Evolutionary conservation across 2,888 invertebrate species (phyloP).

Genomic region (Diarsia mendica): DNA sequence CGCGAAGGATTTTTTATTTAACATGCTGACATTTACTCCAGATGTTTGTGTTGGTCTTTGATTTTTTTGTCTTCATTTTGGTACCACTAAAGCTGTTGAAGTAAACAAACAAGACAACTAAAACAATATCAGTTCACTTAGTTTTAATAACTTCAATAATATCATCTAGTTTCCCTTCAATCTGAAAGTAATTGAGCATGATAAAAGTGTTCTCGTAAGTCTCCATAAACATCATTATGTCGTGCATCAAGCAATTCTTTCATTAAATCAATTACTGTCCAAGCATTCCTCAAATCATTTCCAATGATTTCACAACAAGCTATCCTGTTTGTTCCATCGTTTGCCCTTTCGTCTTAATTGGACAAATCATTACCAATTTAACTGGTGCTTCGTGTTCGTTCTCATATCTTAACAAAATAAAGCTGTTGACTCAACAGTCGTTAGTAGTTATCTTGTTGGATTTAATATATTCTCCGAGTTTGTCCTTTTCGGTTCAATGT

Average conservation of each 20-base stretch:
- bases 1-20: not conserved
- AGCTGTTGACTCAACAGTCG: conserved; percentile 72
- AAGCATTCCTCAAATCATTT: conserved; percentile 67
- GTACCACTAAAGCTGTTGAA: not conserved
- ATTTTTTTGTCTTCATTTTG: not conserved
- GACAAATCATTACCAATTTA: conserved; percentile 86
- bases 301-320: conserved; percentile 77
- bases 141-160: conserved; percentile 7
- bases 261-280: conserved; percentile 62
- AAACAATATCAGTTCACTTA: not conserved
- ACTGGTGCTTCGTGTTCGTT: conserved; percentile 68
- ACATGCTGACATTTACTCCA: not conserved
- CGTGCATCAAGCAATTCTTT: conserved; percentile 60
- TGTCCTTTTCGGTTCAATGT: conserved; percentile 41
- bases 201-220: conserved; percentile 46
- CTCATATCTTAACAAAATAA: conserved; percentile 81
- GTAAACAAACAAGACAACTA: not conserved
- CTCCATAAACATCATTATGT: conserved; percentile 49
- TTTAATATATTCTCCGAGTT: conserved; percentile 49
- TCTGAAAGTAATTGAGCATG: conserved; percentile 31
- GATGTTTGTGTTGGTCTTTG: not conserved
- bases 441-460: conserved; percentile 65
- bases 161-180: conserved; percentile 5
- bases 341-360: conserved; percentile 84
- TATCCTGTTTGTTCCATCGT: conserved; percentile 64